Conservation (phyloP, 2,113 vertebrate species). For the Spermophilus dauricus region DNA sequence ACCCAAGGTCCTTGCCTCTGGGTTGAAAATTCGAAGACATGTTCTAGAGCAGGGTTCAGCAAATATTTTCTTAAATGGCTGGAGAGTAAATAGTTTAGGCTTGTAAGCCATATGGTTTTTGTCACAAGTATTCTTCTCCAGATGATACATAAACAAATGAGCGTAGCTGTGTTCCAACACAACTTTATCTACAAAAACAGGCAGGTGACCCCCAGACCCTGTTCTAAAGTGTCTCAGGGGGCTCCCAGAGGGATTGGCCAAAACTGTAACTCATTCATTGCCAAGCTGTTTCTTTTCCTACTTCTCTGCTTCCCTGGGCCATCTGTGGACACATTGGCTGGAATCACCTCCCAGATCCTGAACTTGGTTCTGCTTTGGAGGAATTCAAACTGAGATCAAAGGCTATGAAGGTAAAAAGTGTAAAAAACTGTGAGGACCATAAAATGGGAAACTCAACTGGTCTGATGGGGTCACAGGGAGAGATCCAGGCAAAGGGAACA, state of each 20-base stretch:
- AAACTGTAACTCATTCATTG: neutral
- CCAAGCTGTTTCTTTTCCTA: neutral
- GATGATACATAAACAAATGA: neutral
- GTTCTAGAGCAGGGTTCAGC: neutral
- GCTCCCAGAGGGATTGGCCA: neutral
- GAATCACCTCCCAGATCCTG: neutral
- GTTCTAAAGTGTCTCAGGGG: neutral
- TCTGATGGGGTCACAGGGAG: no score
- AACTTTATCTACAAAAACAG: neutral
- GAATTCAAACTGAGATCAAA: neutral
- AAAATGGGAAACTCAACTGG: neutral
- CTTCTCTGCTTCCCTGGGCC: neutral
- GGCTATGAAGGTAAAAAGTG: neutral
- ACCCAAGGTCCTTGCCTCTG: neutral
- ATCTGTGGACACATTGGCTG: neutral
- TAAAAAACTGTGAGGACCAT: neutral
- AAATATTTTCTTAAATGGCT: neutral
- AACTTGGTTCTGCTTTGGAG: neutral
- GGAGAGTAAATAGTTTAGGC: neutral
- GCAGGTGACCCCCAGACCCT: neutral
- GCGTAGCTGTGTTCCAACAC: neutral
- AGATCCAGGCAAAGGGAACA: neutral
- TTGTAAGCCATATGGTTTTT: neutral
- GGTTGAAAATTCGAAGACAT: neutral
- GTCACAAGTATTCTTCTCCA: neutral